These are phyloP conservation scores for Drosophila guanche DNA, from an alignment of 1,140 invertebrate genomes.

Conservation along the genomic window DNA sequence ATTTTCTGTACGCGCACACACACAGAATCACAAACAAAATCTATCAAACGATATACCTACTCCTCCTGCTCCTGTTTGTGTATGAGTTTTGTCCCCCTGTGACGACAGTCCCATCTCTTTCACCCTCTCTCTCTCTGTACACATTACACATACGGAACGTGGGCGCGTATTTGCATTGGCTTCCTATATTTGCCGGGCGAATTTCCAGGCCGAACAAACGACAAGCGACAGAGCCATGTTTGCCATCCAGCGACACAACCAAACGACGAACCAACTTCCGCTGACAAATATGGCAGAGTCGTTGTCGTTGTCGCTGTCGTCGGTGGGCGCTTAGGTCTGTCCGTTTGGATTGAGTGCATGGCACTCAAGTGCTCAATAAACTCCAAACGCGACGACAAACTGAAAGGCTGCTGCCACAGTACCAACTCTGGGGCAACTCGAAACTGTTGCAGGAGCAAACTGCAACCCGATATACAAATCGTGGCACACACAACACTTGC, in stretches of 20 bases:
- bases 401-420: not conserved
- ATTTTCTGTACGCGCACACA: not conserved
- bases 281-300: slow-evolving; percentile 55
- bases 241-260: slow-evolving; percentile 38
- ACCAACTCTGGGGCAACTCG: slow-evolving; percentile 17
- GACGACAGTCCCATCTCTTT: slow-evolving; percentile 11
- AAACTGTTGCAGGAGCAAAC: slow-evolving; percentile 14
- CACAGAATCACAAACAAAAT: slow-evolving; percentile 24
- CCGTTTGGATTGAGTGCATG: slow-evolving; percentile 56
- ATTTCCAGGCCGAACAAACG: slow-evolving; percentile 40
- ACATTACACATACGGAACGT: slow-evolving; percentile 64
- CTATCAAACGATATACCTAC: slow-evolving; percentile 17
- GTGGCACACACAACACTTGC: slow-evolving; percentile 26
- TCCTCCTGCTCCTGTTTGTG: slow-evolving; percentile 12
- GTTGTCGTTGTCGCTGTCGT: slow-evolving; percentile 18
- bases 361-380: slow-evolving; percentile 74
- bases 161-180: slow-evolving; percentile 67
- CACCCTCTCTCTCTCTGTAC: not conserved
- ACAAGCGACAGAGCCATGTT: slow-evolving; percentile 54
- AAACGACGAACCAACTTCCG: slow-evolving; percentile 38
- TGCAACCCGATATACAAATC: slow-evolving; percentile 32
- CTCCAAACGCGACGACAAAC: slow-evolving; percentile 43
- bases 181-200: slow-evolving; percentile 55
- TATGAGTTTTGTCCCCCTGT: slow-evolving; percentile 28
- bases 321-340: slow-evolving; percentile 31